Base-by-base conservation (phyloP, 2,797 vertebrate species). In the Neostethus bicornis region DNA sequence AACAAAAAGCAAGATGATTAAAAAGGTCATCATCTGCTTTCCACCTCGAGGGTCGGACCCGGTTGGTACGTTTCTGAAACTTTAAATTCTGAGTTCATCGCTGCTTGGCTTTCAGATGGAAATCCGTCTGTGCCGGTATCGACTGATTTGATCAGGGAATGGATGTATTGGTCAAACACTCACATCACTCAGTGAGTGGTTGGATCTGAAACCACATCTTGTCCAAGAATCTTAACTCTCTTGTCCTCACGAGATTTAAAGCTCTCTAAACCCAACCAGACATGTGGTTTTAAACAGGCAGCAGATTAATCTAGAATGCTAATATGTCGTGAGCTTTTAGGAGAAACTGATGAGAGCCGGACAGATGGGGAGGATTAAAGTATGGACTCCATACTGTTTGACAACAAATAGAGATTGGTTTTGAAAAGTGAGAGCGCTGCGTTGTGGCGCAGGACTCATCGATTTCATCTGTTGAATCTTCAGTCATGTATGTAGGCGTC, bases 271-370 rank as follows among this genome's bases (percentile, higher is more conserved):
- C 65, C 62, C 58, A 55, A 68, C 72, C 79, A 73, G 81, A 80
- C 77, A 70, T 87, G 83, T 84, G 85, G 73, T 87, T 80, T 85
- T 81, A 61, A 60, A 49, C 67, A 54, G 60, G 46, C 78, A 47
- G 53, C 70, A 76, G 85, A 87, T 89, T 89, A 89, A 73, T 75
- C 67, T 75, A 78, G 78, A 80, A 79, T 77, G 81, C 72, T 85
- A 81, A 87, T 89, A 80, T n/a, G n/a, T 79, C 51, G 65, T 67
- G 60, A 71, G 73, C 80, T 76, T 81, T 83, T 84, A 80, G 66
- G 45, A 52, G 73, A 61, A 55, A 69, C 50, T 75, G 75, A 77
- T 73, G 75, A 74, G 58, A 61, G 70, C 73, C 21, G 70, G 81
- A 79, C 79, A 84, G 79, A 83, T 85, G 81, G 82, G 72, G 38